Base-by-base conservation (phyloP, 2,797 vertebrate species). In the Thalassophryne amazonica region DNA sequence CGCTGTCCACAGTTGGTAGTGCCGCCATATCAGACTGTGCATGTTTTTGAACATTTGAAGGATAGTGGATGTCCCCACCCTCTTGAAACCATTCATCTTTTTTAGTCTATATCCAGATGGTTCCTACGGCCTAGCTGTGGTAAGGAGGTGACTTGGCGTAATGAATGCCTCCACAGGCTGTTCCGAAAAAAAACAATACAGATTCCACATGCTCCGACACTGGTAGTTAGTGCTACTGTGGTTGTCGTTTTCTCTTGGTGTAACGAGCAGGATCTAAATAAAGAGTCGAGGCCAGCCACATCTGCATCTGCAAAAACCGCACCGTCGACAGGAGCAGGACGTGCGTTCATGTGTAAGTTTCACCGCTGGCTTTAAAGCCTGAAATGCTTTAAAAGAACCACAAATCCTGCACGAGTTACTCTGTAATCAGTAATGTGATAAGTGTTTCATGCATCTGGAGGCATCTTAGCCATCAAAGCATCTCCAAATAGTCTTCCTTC, bases 201-300 rank as follows among this genome's bases (percentile, higher is more conserved):
- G 52, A 69, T 69, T 70, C 48, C 57, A 12, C 38, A 27, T 25
- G 33, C 24, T 50, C 4, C 3, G 49, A 63, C 53, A 52, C n/a
- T 2, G 2, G 46, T 24, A 49, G 34, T 75, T 60, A 62, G 62
- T 19, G 6, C 36, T 25, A 14, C 37, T 53, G 69, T 28, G 69
- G 69, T 69, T 19, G 19, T 28, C 48, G 45, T 54, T 40, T 53
- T 67, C 54, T 60, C 46, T 39, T 17, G 15, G 61, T 36, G 47
- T 76, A 80, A 84, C 69, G 50, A 80, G 52, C 25, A 50, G 70
- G 61, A 41, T 76, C 78, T 81, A 78, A 78, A 85, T 76, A 16
- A 41, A 66, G 69, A 58, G 46, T 56, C 36, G 13, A 45, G 28
- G 20, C 53, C 73, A 69, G 81, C 65, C 76, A 59, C 30, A 38